Evolutionary conservation across 2,888 invertebrate species (phyloP).

Genomic region (Microchrysa polita): DNA sequence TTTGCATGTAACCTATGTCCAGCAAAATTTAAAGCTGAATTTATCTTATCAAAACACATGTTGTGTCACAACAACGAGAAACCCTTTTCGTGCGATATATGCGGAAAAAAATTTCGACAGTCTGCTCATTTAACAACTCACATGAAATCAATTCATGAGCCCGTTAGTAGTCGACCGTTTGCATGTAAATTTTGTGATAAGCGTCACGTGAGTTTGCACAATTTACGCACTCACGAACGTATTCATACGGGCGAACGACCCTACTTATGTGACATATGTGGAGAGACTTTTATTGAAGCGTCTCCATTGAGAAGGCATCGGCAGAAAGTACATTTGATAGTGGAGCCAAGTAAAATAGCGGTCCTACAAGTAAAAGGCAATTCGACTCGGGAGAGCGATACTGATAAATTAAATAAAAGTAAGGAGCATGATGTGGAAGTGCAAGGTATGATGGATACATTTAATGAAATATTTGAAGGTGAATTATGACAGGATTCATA

Average conservation of each 20-base stretch:
- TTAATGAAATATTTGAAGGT: no score
- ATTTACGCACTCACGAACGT: conserved; percentile 47
- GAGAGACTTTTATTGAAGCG: background rate
- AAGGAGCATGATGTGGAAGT: no score
- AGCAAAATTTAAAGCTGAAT: background rate
- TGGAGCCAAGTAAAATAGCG: no score
- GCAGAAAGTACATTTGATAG: background rate
- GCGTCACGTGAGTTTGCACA: conserved; percentile 33
- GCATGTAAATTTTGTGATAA: conserved; percentile 48
- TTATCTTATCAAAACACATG: background rate
- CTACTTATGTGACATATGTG: conserved; percentile 47
- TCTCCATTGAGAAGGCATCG: background rate
- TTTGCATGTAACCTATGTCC: background rate
- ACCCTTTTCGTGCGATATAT: conserved; percentile 16
- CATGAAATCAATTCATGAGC: background rate
- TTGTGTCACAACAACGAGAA: conserved; percentile 1
- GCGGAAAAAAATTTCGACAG: conserved; percentile 24
- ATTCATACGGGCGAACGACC: conserved; percentile 50
- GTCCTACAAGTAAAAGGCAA: no score
- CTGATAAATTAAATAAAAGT: no score
- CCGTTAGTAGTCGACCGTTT: background rate
- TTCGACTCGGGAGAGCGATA: no score
- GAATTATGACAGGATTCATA: no score
- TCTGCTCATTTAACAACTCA: conserved; percentile 5
- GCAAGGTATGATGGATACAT: no score